A percentile compares a stretch with the other conserved stretches of the same genome.
These are phyloP conservation scores for Lepidotrigona ventralis DNA, from an alignment of 1,140 invertebrate genomes.

Conservation along the genomic window DNA sequence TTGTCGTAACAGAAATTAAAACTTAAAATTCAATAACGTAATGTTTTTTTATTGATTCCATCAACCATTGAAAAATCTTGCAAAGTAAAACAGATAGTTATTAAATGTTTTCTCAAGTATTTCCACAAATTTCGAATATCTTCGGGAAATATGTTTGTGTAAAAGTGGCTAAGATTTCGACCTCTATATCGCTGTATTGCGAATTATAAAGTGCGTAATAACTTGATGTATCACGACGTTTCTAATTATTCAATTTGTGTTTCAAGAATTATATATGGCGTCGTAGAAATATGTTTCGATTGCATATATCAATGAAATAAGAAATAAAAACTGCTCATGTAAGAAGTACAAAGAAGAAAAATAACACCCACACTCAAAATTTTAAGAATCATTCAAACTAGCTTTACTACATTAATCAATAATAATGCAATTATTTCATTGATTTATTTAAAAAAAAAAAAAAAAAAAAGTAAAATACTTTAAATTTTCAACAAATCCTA, in stretches of 20 bases:
- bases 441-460: background rate
- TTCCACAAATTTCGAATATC: background rate
- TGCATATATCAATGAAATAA: background rate
- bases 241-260: constrained; percentile 45
- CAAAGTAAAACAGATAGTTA: background rate
- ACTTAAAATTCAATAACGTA: background rate
- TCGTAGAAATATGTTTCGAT: background rate
- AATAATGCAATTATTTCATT: background rate
- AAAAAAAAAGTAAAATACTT: background rate
- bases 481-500: background rate
- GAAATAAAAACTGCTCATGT: background rate
- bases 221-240: constrained; percentile 66
- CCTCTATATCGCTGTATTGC: background rate
- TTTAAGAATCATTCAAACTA: background rate
- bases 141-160: constrained; percentile 23
- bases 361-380: too few relatives aligned
- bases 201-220: constrained; percentile 45
- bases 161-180: constrained; percentile 14
- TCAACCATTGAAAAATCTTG: constrained; percentile 6
- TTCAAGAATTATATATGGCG: background rate
- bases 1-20: background rate
- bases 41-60: background rate
- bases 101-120: background rate
- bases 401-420: background rate
- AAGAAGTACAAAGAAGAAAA: background rate